These are phyloP conservation scores for Blennius ocellaris DNA, from an alignment of 2,113 vertebrate genomes.

Conservation along the genomic window DNA sequence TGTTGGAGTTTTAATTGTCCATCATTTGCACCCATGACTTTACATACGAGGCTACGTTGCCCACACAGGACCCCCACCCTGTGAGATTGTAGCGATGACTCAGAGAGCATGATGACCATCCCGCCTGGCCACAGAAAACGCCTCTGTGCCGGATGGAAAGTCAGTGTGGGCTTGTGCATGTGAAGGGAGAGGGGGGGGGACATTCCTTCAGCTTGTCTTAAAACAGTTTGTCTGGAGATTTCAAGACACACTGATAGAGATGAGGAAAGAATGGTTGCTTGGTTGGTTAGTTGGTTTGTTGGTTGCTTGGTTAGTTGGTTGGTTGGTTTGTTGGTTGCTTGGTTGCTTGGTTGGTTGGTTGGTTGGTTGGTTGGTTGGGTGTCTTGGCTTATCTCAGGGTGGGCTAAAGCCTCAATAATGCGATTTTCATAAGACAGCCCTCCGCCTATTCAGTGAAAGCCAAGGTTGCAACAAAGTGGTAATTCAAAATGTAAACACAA, in stretches of 20 bases:
- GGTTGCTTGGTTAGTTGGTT: no score
- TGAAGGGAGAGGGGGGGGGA: constrained; percentile 25
- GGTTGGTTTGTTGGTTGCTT: no score
- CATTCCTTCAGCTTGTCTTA: constrained; percentile 40
- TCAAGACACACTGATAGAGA: constrained; percentile 28
- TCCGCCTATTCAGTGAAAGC: no score
- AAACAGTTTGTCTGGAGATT: constrained; percentile 23
- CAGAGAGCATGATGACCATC: constrained; percentile 55
- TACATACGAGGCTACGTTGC: constrained; percentile 22
- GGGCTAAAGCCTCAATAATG: no score
- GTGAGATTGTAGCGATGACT: constrained; percentile 52
- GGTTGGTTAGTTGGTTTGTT: no score
- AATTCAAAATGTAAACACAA: no score
- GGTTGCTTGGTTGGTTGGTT: not conserved
- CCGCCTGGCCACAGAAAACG: constrained; percentile 44
- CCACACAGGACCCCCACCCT: constrained; percentile 41
- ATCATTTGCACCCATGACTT: constrained; percentile 50
- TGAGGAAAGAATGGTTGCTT: constrained; percentile 18
- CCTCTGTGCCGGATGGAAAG: constrained; percentile 62
- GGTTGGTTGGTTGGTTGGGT: no score
- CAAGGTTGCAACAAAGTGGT: no score
- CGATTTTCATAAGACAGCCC: no score
- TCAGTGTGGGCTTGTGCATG: constrained; percentile 47
- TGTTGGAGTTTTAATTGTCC: not conserved
- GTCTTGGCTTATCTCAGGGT: no score